Conservation (phyloP, 1,140 invertebrate genomes). For the Steinernema feltiae region DNA sequence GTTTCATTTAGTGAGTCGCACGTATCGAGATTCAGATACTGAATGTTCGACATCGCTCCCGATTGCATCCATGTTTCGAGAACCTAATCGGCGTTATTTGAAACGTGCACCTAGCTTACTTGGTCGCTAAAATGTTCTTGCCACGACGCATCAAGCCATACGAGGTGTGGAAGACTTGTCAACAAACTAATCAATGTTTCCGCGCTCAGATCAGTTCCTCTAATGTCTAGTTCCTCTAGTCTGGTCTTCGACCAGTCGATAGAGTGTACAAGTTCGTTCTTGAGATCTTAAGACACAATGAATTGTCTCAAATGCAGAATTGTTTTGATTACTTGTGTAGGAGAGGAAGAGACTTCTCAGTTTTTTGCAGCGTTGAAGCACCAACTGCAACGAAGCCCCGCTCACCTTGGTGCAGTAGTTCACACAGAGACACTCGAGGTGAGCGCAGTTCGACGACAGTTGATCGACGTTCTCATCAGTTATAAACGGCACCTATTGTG, state of each 20-base stretch:
- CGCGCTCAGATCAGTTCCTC: slow-evolving; percentile 85
- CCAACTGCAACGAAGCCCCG: slow-evolving; percentile 86
- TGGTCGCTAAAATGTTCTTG: slow-evolving; percentile 92
- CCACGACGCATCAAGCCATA: slow-evolving; percentile 86
- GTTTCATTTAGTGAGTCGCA: slow-evolving; percentile 92
- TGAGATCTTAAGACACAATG: slow-evolving; percentile 52
- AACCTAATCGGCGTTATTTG: slow-evolving; percentile 61
- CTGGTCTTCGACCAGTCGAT: slow-evolving; percentile 96
- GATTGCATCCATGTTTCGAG: slow-evolving; percentile 79
- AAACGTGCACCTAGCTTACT: slow-evolving; percentile 59
- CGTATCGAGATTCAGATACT: slow-evolving; percentile 83
- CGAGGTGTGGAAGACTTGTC: slow-evolving; percentile 74
- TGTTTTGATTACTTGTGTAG: slow-evolving; percentile 59
- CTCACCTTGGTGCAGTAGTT: slow-evolving; percentile 94
- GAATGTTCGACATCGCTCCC: slow-evolving; percentile 76
- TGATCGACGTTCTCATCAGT: slow-evolving; percentile 93
- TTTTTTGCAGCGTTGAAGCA: slow-evolving; percentile 86
- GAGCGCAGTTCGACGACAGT: slow-evolving; percentile 69
- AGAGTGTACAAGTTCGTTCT: slow-evolving; percentile 60
- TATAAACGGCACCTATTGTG: slow-evolving; percentile 55
- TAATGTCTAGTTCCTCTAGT: slow-evolving; percentile 88
- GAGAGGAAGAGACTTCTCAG: slow-evolving; percentile 87
- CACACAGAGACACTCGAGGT: slow-evolving; percentile 90
- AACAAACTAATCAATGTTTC: slow-evolving; percentile 89
- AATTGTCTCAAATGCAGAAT: slow-evolving; percentile 9